Conservation (phyloP, 1,140 invertebrate species). For the Neodiprion pinetum region DNA sequence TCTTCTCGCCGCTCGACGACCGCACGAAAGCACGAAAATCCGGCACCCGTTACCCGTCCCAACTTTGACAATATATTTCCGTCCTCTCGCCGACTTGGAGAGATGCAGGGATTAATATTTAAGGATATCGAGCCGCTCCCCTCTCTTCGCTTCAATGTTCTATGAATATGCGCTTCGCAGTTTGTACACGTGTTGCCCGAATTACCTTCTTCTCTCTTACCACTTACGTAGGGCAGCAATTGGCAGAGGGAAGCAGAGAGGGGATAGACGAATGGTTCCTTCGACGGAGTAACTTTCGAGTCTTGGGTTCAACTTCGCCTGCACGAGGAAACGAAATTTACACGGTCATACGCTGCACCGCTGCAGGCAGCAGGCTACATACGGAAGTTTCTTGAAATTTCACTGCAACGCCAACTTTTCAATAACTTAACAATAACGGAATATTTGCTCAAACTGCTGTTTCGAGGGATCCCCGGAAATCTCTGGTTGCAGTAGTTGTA, state of each 20-base stretch:
- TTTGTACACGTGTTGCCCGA: not conserved
- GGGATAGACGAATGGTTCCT: not conserved
- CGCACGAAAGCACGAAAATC: not conserved
- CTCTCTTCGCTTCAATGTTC: constrained; percentile 1
- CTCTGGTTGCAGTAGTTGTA: too few species aligned
- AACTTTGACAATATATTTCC: not conserved
- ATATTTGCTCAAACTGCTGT: too few species aligned
- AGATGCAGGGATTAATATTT: constrained; percentile 17
- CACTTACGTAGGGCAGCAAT: constrained; percentile 3
- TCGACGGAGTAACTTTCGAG: not conserved
- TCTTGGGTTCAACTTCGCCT: not conserved
- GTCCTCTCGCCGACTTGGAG: not conserved
- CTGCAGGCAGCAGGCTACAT: too few species aligned
- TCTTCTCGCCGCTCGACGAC: not conserved
- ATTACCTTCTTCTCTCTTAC: constrained; percentile 5
- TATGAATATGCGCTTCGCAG: constrained; percentile 2
- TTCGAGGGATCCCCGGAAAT: too few species aligned
- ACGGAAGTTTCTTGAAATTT: not conserved
- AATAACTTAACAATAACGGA: too few species aligned
- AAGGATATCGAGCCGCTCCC: not conserved
- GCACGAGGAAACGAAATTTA: not conserved
- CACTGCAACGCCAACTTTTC: not conserved
- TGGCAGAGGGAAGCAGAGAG: not conserved
- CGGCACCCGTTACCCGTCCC: not conserved
- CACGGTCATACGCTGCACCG: not conserved